A percentile compares a stretch with the other conserved stretches of the same genome.
Conservation (phyloP, 53 echinoderm and acorn worm species). For the Echinometra lucunter region DNA sequence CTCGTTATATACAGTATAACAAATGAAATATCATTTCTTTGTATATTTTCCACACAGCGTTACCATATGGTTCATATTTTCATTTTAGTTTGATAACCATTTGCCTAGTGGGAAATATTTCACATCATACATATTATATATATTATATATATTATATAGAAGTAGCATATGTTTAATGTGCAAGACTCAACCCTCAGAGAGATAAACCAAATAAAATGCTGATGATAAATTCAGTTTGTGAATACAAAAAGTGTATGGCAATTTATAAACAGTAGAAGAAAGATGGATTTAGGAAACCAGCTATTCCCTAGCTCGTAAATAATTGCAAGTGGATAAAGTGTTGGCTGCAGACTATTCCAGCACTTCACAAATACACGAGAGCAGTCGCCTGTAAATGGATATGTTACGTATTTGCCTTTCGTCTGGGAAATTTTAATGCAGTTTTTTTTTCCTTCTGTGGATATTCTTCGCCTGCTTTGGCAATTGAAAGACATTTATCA, state of each 20-base stretch:
- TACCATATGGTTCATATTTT: too few relatives aligned
- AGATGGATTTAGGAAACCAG: too few relatives aligned
- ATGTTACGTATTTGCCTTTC: not conserved
- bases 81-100: not conserved
- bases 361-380: not conserved
- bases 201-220: too few relatives aligned
- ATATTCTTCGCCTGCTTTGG: not conserved
- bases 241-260: too few relatives aligned
- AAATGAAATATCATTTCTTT: not conserved
- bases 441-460: not conserved
- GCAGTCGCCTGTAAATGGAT: not conserved
- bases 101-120: not conserved
- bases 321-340: not conserved
- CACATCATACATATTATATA: not conserved
- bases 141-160: too few relatives aligned
- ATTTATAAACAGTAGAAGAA: too few relatives aligned
- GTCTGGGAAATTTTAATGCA: constrained; percentile 13
- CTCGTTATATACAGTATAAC: not conserved
- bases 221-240: too few relatives aligned
- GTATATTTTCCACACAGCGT: too few relatives aligned
- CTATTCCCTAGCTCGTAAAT: too few relatives aligned
- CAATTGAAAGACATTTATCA: not conserved
- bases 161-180: too few relatives aligned
- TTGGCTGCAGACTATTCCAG: not conserved
- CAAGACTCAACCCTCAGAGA: too few relatives aligned